A percentile compares a stretch with the other conserved stretches of the same genome.
These are phyloP conservation scores for Melanotaenia trifasciata DNA, from an alignment of 2,797 vertebrate species.

Conservation along the genomic window DNA sequence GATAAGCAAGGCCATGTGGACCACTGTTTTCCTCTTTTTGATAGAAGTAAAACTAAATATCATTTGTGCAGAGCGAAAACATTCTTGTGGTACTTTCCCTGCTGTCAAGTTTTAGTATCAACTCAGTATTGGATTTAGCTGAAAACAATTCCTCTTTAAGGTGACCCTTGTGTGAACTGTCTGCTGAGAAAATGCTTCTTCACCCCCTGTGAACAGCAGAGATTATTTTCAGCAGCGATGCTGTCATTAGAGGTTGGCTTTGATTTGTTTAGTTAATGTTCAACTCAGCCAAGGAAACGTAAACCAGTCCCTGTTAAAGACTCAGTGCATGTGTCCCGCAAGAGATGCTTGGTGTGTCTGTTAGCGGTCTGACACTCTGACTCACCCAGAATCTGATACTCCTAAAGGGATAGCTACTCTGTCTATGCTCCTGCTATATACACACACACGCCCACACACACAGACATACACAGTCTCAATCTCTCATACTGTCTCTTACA, in stretches of 20 bases:
- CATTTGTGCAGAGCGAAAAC: slow-evolving; percentile 25
- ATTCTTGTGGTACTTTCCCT: slow-evolving; percentile 40
- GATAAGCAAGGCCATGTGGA: slow-evolving; percentile 6
- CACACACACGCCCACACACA: slow-evolving; percentile 14
- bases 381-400: slow-evolving; percentile 61
- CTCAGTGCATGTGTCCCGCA: slow-evolving; percentile 29
- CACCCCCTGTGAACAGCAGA: slow-evolving; percentile 44
- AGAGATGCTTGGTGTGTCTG: slow-evolving; percentile 50
- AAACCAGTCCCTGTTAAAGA: slow-evolving; percentile 33
- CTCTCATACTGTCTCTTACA: slow-evolving; percentile 18
- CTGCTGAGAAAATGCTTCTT: slow-evolving; percentile 52
- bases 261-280: slow-evolving; percentile 70
- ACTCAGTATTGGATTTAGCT: slow-evolving; percentile 63
- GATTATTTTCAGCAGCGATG: slow-evolving; percentile 56
- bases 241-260: slow-evolving; percentile 57
- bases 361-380: slow-evolving; percentile 66
- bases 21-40: slow-evolving; percentile 21
- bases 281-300: slow-evolving; percentile 41
- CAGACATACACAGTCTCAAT: slow-evolving; percentile 8
- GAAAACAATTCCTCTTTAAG: slow-evolving; percentile 58
- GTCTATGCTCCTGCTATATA: slow-evolving; percentile 21
- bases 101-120: slow-evolving; percentile 49
- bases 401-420: slow-evolving; percentile 54
- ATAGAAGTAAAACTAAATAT: slow-evolving; percentile 45
- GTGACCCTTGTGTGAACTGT: slow-evolving; percentile 71